Evolutionary conservation across 1,140 invertebrate genomes (phyloP), one percentile per base, ranked within the genome.

Genomic region (Akabosia matsudoensis): DNA sequence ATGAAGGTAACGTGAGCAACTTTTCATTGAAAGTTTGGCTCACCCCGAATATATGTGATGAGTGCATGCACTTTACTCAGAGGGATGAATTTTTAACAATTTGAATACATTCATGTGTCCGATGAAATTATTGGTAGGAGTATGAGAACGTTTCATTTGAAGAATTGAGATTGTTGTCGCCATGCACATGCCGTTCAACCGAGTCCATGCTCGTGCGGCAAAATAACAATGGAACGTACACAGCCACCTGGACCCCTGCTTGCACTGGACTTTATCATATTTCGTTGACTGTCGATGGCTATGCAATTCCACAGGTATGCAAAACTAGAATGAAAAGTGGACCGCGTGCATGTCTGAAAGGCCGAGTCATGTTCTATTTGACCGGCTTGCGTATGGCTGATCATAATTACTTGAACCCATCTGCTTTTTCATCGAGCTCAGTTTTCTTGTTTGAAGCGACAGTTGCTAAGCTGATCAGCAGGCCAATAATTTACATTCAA

Each of bases 61-160:
- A 73, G 2, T 73, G 37, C 37, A 33, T 37, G n/a, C 33, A 34
- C 22, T 73, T 45, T 16, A 4, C 34, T 31, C 28, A 70, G 2
- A 72, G n/a, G n/a, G n/a, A n/a, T n/a, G n/a, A n/a, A n/a, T n/a
- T n/a, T n/a, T n/a, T n/a, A n/a, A n/a, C n/a, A n/a, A n/a, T n/a
- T n/a, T n/a, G n/a, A n/a, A n/a, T n/a, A n/a, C n/a, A n/a, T n/a
- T n/a, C n/a, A n/a, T n/a, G n/a, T n/a, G n/a, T n/a, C n/a, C n/a
- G n/a, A n/a, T n/a, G n/a, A n/a, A 84, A 83, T 24, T 45, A 45
- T 45, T 18, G 37, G 37, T 83, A 93, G 90, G 88, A 91, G 0
- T 98, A 95, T 85, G 92, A 96, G 82, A 93, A 96, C 83, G 97
- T 96, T 82, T 97, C 96, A 0, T 97, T 98, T 86, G 97, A 99